Evolutionary conservation across 2,888 invertebrate genomes (phyloP).

Genomic region (Athalia circularis): DNA sequence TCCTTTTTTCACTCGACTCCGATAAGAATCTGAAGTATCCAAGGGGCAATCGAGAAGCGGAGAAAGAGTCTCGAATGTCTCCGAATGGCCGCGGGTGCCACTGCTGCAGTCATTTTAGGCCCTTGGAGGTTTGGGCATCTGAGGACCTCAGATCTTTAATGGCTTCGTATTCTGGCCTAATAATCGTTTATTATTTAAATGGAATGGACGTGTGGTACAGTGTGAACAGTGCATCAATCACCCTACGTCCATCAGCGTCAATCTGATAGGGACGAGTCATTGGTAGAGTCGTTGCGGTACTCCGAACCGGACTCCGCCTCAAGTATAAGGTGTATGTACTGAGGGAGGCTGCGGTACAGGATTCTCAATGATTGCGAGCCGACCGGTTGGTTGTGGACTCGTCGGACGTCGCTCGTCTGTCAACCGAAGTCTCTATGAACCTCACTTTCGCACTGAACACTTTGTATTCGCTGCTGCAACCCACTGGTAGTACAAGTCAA

Average conservation of each 20-base stretch:
- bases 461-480: constrained; percentile 6
- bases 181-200: constrained; percentile 49
- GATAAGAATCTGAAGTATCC: constrained; percentile 47
- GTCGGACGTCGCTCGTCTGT: constrained; percentile 26
- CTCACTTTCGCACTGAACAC: constrained; percentile 38
- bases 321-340: constrained; percentile 16
- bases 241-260: constrained; percentile 46
- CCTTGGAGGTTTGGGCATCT: constrained; percentile 20
- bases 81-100: constrained; percentile 37
- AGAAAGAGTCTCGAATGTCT: constrained; percentile 42
- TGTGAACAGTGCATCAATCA: constrained; percentile 49
- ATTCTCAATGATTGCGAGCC: constrained; percentile 26
- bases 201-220: constrained; percentile 45
- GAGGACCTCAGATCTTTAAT: constrained; percentile 36
- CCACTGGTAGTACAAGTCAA: constrained; percentile 18
- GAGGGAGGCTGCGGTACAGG: constrained; percentile 10
- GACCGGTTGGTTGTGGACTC: constrained; percentile 14
- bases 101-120: constrained; percentile 36
- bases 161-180: constrained; percentile 47
- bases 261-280: constrained; percentile 47
- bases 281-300: constrained; percentile 37
- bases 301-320: constrained; percentile 33
- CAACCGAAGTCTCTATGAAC: constrained; percentile 34
- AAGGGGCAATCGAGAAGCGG: constrained; percentile 39
- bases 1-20: constrained; percentile 26